These are phyloP conservation scores for Pseudomugil tenellus DNA, from an alignment of 2,797 vertebrate genomes.

Conservation along the genomic window DNA sequence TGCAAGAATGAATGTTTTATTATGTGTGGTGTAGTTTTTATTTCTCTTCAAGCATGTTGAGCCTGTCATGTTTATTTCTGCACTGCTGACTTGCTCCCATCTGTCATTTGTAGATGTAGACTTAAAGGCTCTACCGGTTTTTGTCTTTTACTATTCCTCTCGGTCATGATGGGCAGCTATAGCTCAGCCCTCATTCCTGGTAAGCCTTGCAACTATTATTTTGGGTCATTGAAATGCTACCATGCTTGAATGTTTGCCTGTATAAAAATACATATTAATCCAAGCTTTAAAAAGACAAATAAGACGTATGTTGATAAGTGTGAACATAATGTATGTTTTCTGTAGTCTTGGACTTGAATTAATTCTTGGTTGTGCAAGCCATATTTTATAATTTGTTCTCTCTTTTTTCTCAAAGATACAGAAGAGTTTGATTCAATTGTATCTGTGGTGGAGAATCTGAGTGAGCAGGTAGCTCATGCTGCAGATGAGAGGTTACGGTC, in stretches of 20 bases:
- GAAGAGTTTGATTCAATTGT: constrained; percentile 95
- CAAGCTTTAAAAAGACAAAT: constrained; percentile 1
- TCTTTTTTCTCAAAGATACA: constrained; percentile 84
- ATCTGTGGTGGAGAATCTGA: constrained; percentile 87
- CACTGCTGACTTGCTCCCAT: constrained; percentile 58
- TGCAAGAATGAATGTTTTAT: neutral
- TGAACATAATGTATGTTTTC: neutral
- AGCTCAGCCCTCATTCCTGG: constrained; percentile 77
- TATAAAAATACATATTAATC: constrained; percentile 10
- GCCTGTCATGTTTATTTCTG: constrained; percentile 16
- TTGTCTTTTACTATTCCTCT: constrained; percentile 73
- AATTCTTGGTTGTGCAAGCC: neutral
- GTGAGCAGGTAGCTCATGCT: constrained; percentile 82
- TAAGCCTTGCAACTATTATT: constrained; percentile 58
- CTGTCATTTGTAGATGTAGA: constrained; percentile 76
- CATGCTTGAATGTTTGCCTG: constrained; percentile 27
- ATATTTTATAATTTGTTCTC: constrained; percentile 28
- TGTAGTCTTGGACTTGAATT: neutral
- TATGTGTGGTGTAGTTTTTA: neutral
- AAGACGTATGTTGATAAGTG: neutral
- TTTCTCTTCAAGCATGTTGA: constrained; percentile 9
- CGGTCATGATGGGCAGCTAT: constrained; percentile 79
- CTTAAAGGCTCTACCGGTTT: constrained; percentile 61
- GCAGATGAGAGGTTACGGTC: constrained; percentile 58
- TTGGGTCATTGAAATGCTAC: constrained; percentile 24